Base-by-base conservation (phyloP, 2,888 invertebrate genomes). In the Drosophila borealis region DNA sequence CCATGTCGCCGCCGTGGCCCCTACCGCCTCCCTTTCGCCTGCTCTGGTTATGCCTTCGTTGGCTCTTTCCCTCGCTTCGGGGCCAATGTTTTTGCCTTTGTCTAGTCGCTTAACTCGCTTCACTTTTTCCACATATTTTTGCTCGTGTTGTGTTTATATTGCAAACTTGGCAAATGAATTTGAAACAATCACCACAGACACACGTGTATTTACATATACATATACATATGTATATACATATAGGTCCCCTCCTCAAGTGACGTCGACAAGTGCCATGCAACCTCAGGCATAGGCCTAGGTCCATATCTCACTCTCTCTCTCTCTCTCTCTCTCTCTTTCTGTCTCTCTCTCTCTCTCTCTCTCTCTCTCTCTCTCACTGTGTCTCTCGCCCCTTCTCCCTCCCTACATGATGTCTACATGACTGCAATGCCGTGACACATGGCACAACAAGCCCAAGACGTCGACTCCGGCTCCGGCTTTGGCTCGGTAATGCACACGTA, bases 151-250 rank as follows among this genome's bases (percentile, higher is more conserved):
- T 87, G 87, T 87, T 87, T 87, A 82, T 87, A 83, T 84, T n/a
- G n/a, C n/a, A 88, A 81, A 87, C 86, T 86, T 87, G 87, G 79
- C 88, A 87, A 89, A 89, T 87, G 89, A 90, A 90, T 90, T 91
- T 90, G 88, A 91, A 91, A 89, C 90, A 91, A 91, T 91, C 91
- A 90, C 57, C 79, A 90, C 89, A 88, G 78, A 76, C 54, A 49
- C 82, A 83, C 82, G 25, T 25, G 25, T 29, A 29, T 29, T 29
- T 29, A n/a, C n/a, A n/a, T n/a, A n/a, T n/a, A n/a, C n/a, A 29
- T 17, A 2, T 17, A 17, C 2, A 29, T 8, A 88, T 75, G 34
- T 50, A 49, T 41, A 45, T 25, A 41, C 17, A 29, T 10, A 33
- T 19, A 33, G 29, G 29, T 13, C 48, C 33, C 29, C 48, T 60